Evolutionary conservation across 2,888 invertebrate genomes (phyloP), one percentile per base, ranked within the genome.

Genomic region (Xestobium rufovillosum): DNA sequence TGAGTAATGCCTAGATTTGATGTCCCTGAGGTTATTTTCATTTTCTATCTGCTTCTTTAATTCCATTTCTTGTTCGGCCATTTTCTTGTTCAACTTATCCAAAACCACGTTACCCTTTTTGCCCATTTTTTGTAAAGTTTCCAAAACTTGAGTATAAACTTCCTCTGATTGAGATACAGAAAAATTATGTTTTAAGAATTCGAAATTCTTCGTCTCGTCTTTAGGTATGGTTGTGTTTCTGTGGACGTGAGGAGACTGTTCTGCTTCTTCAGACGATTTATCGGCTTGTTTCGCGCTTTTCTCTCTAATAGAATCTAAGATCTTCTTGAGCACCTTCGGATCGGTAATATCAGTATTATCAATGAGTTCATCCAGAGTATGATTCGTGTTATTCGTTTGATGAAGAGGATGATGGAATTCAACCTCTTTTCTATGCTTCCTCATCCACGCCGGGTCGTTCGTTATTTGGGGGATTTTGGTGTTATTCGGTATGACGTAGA

Each of bases 401-500:
- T 69, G 67, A 3, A 56, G 57, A 0, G 72, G 72, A 45, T 78
- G 73, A 46, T 76, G 77, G 53, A 80, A 79, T 27, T 73, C 67
- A 0, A 81, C 72, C 0, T 75, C 77, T 1, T 71, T 66, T 32
- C 73, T 70, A 42, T 75, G 76, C 6, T 78, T 67, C 47, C 72
- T 76, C 80, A 81, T 80, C 48, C 68, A 52, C 58, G 73, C 70
- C 3, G 80, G 80, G 29, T 71, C 66, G 56, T 80, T 81, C 15
- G 10, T 36, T 10, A 12, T 23, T 10, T 14, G 55, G 54, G 14
- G 67, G n/a, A 12, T 23, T 10, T 14, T 54, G 2, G 67, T 53
- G 1, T 60, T 59, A 3, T 61, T 50, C 2, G 34, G 35, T 4
- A 45, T 36, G 3, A 54, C 44, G 33, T 56, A 56, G 3, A 45